Evolutionary conservation across 2,888 invertebrate species (phyloP).

Genomic region (Sinopyrophorus schimmeli): DNA sequence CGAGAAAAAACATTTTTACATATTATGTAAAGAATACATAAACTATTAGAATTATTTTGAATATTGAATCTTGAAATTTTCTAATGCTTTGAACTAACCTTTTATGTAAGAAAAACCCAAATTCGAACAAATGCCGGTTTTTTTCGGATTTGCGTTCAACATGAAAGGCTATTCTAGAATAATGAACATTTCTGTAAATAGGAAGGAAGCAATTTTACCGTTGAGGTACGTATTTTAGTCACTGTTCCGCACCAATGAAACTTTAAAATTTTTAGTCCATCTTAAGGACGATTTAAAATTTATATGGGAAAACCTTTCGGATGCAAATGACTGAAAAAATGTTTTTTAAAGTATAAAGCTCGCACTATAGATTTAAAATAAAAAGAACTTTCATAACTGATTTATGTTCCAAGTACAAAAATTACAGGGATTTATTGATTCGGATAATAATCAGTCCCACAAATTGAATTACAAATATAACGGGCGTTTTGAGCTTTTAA

Average conservation of each 20-base stretch:
- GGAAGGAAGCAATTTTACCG: conserved; percentile 22
- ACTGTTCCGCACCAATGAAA: conserved; percentile 20
- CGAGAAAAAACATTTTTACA: too few relatives aligned
- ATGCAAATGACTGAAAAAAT: conserved; percentile 3
- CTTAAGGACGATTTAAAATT: conserved; percentile 16
- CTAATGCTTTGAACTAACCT: too few relatives aligned
- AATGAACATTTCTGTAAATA: conserved; percentile 24
- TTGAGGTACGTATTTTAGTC: conserved; percentile 17
- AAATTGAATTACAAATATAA: too few relatives aligned
- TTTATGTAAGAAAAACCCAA: too few relatives aligned
- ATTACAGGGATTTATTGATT: too few relatives aligned
- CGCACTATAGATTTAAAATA: neutral
- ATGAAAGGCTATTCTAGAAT: conserved; percentile 24
- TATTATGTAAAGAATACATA: too few relatives aligned
- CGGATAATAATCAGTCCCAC: too few relatives aligned
- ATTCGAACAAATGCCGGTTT: too few relatives aligned
- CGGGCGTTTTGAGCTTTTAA: too few relatives aligned
- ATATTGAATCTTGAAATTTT: neutral
- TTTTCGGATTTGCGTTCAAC: conserved; percentile 20
- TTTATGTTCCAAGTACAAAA: too few relatives aligned
- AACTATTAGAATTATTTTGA: neutral
- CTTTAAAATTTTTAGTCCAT: conserved; percentile 16
- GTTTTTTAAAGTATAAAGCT: neutral
- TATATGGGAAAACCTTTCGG: conserved; percentile 10
- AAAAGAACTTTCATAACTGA: neutral